Conservation (phyloP, 2,797 vertebrate species). For the Pipistrellus pygmaeus region DNA sequence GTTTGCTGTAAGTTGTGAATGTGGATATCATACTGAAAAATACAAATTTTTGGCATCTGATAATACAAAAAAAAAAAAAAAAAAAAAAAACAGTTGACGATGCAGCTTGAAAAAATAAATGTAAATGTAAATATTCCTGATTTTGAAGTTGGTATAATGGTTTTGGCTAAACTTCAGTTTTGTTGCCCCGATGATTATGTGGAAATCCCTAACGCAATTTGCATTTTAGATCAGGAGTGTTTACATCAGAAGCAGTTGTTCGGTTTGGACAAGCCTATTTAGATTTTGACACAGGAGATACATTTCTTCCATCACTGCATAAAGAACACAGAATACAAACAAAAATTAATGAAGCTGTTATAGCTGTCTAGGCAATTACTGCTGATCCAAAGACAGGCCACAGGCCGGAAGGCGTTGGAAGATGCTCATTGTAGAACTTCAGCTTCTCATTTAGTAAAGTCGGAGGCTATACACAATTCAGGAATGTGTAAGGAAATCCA, state of each 20-base stretch:
- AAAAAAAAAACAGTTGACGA: neutral
- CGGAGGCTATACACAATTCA: neutral
- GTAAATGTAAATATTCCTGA: constrained; percentile 24
- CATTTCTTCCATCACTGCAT: constrained; percentile 92
- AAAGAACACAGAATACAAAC: constrained; percentile 95
- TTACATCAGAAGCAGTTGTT: constrained; percentile 58
- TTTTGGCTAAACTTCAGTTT: constrained; percentile 48
- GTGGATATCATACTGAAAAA: neutral
- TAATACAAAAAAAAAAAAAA: constrained; percentile 33
- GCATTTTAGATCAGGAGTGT: constrained; percentile 47
- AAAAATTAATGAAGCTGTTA: constrained; percentile 95
- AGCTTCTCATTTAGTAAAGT: constrained; percentile 18
- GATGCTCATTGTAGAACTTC: constrained; percentile 84
- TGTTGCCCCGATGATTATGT: constrained; percentile 10
- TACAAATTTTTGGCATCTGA: neutral
- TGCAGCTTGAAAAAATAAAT: constrained; percentile 35
- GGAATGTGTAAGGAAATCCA: constrained; percentile 73
- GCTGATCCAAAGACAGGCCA: constrained; percentile 96
- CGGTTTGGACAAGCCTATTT: constrained; percentile 59
- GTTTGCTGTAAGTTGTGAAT: neutral
- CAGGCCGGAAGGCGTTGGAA: constrained; percentile 95
- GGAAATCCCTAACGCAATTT: constrained; percentile 29
- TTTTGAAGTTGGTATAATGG: constrained; percentile 45
- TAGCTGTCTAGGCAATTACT: constrained; percentile 96
- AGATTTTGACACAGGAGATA: constrained; percentile 62